Conservation (phyloP, 64 coral and sea anemone genomes). For the Actinia equina region DNA sequence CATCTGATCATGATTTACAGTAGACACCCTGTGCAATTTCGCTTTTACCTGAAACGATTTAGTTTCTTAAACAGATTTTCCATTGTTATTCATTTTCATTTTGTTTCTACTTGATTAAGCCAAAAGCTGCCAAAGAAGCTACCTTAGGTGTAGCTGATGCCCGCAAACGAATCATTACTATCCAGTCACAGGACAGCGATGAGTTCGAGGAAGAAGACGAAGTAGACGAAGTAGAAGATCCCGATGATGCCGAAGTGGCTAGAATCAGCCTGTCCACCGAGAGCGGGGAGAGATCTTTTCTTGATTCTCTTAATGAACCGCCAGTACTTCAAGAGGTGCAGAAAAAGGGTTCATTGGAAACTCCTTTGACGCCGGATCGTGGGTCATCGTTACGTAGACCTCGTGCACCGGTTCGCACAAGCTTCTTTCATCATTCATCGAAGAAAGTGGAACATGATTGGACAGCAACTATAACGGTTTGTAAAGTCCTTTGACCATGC, state of each 20-base stretch:
- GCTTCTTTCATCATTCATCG: conserved; percentile 28
- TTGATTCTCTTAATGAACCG: background rate
- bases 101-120: background rate
- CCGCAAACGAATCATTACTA: conserved; percentile 12
- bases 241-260: conserved; percentile 35
- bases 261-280: background rate
- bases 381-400: conserved; percentile 11
- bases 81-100: background rate
- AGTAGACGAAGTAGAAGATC: conserved; percentile 5
- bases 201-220: conserved; percentile 7
- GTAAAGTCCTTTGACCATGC: background rate
- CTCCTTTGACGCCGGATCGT: background rate
- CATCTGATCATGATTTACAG: too few relatives aligned
- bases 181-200: conserved; percentile 7
- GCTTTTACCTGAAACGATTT: background rate
- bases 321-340: background rate
- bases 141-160: conserved; percentile 5
- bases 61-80: background rate
- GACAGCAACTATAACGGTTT: conserved; percentile 80
- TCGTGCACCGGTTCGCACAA: conserved; percentile 11
- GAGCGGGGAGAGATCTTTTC: background rate
- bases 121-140: conserved; percentile 26
- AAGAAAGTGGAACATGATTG: conserved; percentile 86
- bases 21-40: too few relatives aligned
- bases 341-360: too few relatives aligned